Evolutionary conservation across 2,113 vertebrate species (phyloP), one percentile per base, ranked within the genome.

Genomic region (Zosterops hypoxanthus): DNA sequence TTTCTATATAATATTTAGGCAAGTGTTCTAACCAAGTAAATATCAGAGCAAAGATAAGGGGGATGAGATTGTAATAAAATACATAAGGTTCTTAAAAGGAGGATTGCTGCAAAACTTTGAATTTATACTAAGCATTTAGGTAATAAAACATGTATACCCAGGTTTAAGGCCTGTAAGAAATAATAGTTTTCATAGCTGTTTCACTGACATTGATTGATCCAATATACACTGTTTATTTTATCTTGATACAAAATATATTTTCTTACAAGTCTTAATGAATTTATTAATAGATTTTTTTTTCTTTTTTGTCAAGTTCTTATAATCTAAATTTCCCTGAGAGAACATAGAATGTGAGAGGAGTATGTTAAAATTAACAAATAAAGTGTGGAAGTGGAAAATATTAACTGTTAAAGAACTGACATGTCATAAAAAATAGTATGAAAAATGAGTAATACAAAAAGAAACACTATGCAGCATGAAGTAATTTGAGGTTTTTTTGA

Each of bases 391-490:
- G 17, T 91, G 57, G 52, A 84, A 95, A 94, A 89, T 82, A 89
- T 64, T 94, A 94, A 86, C 86, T 84, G 52, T 63, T 91, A 73
- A 34, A 69, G 50, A 80, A 75, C 11, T 34, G 72, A 34, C 41
- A 33, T 75, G 28, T 82, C 46, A 66, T 46, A 75, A 61, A 75
- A 60, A 94, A 79, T 76, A 69, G 6, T 24, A 53, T 42, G 64
- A 95, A 95, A 94, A 91, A 72, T 76, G 12, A 84, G 13, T 57
- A 92, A 75, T 52, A 44, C 24, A 71, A 75, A 85, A 95, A 82
- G 73, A 39, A 28, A 2, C 0, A 0, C 33, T 47, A 25, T 76
- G 57, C 42, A 57, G 36, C 57, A 34, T 39, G 31, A 86, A 92
- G 18, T 36, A 59, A 73, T 61, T 31, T 65, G 19, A 61, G 1